Percentiles rank a stretch among this genome's conserved stretches.
phyloP scores from a whole-genome alignment of 2,797 vertebrate species.

The Hirundo rustica region DNA sequence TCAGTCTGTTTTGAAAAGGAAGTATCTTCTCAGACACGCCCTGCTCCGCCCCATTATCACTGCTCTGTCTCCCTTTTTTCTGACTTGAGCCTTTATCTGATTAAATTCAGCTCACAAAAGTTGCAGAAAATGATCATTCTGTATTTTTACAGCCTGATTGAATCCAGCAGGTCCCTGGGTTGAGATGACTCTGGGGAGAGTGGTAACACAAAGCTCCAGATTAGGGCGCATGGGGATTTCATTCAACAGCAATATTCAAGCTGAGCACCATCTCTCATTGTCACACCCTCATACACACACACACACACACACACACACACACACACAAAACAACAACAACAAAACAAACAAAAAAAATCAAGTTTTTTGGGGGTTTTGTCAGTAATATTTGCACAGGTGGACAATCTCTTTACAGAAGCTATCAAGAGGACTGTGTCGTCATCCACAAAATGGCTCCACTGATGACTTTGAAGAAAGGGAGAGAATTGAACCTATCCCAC shows the following conservation, averaged over 20 bases:
- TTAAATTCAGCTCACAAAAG: not conserved
- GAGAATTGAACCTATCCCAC: fast-evolving
- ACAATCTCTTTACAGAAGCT: not conserved
- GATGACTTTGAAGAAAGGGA: not conserved
- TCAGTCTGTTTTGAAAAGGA: not conserved
- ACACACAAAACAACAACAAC: no score
- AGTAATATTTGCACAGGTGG: not conserved
- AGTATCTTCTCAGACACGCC: not conserved
- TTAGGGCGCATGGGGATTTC: not conserved
- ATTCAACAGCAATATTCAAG: not conserved
- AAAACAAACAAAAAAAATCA: no score
- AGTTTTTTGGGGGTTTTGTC: not conserved
- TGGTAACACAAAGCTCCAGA: not conserved
- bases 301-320: no score
- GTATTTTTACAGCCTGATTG: fast-evolving
- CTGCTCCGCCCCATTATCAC: fast-evolving
- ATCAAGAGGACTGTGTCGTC: not conserved
- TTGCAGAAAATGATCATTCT: not conserved
- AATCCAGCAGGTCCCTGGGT: not conserved
- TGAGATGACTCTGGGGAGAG: fast-evolving
- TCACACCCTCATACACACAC: not conserved
- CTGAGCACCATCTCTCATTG: not conserved
- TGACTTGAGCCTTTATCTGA: not conserved
- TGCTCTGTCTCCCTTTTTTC: not conserved
- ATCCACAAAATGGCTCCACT: not conserved